phyloP scores from a whole-genome alignment of 1,140 invertebrate species.

The Agrypnia vestita region DNA sequence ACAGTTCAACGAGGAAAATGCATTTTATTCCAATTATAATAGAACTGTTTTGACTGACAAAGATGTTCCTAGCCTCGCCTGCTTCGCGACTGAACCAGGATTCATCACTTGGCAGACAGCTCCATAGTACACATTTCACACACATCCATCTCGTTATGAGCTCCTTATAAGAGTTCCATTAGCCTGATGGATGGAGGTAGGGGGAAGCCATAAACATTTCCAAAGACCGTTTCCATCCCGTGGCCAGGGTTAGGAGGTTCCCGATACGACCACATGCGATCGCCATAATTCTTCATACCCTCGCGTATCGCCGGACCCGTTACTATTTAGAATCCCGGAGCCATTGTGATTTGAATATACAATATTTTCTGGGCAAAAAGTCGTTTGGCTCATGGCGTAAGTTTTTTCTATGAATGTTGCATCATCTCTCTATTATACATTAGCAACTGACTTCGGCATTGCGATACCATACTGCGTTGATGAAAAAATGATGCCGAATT shows the following conservation, averaged over 20 bases:
- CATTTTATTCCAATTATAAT: too few species aligned
- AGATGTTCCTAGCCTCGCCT: background rate
- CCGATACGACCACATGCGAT: background rate
- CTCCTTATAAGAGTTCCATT: slow-evolving; percentile 34
- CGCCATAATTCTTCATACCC: background rate
- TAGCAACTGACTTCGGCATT: too few species aligned
- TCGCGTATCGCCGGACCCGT: background rate
- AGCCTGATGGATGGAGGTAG: slow-evolving; percentile 3
- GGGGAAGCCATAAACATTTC: slow-evolving; percentile 5
- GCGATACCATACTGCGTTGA: too few species aligned
- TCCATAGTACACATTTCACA: slow-evolving; percentile 12
- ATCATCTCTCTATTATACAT: too few species aligned
- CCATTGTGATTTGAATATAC: too few species aligned
- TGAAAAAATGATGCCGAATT: too few species aligned
- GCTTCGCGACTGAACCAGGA: background rate
- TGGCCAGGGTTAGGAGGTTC: background rate
- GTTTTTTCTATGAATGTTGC: too few species aligned
- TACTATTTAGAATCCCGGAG: too few species aligned
- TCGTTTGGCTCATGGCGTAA: too few species aligned
- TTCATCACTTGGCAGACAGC: slow-evolving; percentile 2
- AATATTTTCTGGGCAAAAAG: too few species aligned
- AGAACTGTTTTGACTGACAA: too few species aligned
- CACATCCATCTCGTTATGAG: slow-evolving; percentile 31
- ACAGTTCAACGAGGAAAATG: too few species aligned
- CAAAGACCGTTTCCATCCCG: slow-evolving; percentile 1